Evolutionary conservation across 2,113 vertebrate genomes (phyloP).

Genomic region (Gavia stellata): DNA sequence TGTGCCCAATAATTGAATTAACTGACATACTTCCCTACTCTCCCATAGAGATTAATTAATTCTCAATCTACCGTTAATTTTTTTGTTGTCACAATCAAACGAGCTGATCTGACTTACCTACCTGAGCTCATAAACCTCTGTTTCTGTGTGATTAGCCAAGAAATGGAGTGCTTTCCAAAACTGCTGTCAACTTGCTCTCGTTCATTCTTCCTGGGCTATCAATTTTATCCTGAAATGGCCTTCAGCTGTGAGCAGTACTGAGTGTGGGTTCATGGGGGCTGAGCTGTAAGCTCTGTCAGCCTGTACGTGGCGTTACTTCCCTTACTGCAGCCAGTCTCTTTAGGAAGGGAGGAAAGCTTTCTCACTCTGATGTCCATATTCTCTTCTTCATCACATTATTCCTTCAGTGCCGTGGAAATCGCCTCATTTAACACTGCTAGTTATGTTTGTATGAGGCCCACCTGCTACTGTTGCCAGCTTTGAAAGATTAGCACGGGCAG

Average conservation of each 20-base stretch:
- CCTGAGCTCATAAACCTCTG: background rate
- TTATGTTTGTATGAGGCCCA: background rate
- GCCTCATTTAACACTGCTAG: fast-evolving
- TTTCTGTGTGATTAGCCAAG: background rate
- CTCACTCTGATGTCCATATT: fast-evolving
- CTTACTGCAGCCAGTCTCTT: background rate
- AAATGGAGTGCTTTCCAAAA: background rate
- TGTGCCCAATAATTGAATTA: background rate
- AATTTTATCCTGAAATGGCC: background rate
- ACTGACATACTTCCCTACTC: no score
- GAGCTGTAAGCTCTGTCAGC: background rate
- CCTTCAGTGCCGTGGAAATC: background rate
- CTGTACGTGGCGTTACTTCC: fast-evolving
- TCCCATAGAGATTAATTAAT: background rate
- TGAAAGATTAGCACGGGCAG: no score
- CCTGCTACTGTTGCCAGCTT: background rate
- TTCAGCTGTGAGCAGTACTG: background rate
- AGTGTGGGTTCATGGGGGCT: fast-evolving
- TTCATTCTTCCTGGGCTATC: background rate
- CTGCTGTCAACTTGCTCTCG: fast-evolving
- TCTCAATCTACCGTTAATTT: background rate
- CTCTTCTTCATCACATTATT: background rate
- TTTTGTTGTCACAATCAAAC: fast-evolving
- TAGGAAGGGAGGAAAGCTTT: no score
- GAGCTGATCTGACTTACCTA: background rate